A percentile compares a stretch with the other conserved stretches of the same genome.
Conservation (phyloP, 2,888 invertebrate genomes). For the Tenthredo amoena region DNA sequence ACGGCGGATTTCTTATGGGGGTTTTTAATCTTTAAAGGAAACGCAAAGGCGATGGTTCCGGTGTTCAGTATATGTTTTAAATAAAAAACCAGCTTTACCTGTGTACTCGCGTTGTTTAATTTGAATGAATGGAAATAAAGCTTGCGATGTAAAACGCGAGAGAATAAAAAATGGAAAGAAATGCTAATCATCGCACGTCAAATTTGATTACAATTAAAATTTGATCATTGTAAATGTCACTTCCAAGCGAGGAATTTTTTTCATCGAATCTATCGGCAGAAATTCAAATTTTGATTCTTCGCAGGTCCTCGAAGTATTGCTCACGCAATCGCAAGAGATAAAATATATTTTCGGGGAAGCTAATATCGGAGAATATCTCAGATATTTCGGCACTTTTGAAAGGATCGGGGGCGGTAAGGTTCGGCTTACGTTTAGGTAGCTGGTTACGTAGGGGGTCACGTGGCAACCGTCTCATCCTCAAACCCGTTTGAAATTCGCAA, state of each 20-base stretch:
- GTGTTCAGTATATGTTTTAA: neutral
- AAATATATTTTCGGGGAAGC: neutral
- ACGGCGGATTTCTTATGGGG: neutral
- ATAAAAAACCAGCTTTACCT: neutral
- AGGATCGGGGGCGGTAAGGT: conserved; percentile 1
- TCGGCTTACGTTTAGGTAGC: conserved; percentile 3
- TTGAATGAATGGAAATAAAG: neutral
- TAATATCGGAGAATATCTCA: conserved; percentile 13
- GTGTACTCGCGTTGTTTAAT: neutral
- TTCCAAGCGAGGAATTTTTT: neutral
- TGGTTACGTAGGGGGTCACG: conserved; percentile 38
- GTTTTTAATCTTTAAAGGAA: neutral
- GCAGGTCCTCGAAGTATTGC: neutral
- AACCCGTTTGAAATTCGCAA: conserved; percentile 52
- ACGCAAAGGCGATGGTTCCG: neutral
- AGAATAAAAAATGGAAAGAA: neutral
- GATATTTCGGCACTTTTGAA: conserved; percentile 24
- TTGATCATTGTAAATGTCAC: neutral
- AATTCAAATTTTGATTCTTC: neutral
- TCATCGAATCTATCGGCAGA: neutral
- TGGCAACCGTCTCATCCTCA: conserved; percentile 32
- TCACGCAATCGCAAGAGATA: neutral
- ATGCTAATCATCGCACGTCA: neutral
- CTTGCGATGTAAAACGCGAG: neutral
- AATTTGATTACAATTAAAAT: neutral